phyloP scores from a whole-genome alignment of 2,113 vertebrate species.

The Sceloporus tristichus region DNA sequence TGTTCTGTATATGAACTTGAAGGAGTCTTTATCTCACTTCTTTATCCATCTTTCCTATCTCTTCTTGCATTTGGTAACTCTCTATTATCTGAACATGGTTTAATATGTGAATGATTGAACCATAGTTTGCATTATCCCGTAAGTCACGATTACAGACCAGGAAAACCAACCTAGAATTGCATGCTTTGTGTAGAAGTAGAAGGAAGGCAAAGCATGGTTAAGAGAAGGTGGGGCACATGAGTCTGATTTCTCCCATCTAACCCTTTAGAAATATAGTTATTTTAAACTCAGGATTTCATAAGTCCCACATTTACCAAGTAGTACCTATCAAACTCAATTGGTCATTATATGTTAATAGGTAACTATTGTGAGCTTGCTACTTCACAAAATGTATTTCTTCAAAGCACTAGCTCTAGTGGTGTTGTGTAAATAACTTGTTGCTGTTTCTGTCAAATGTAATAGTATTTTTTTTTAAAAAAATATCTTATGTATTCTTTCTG shows the following conservation, averaged over 20 bases:
- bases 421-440: neutral
- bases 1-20: neutral
- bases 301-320: neutral
- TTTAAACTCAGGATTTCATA: neutral
- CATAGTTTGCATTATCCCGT: neutral
- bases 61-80: neutral
- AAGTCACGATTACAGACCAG: neutral
- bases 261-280: neutral
- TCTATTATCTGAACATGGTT: neutral
- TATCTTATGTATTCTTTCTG: constrained; percentile 25
- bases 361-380: neutral
- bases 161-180: neutral
- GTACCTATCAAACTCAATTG: neutral
- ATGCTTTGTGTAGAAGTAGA: neutral
- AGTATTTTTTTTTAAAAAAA: neutral
- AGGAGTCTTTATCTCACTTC: neutral
- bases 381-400: constrained; percentile 14
- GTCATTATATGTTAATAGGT: neutral
- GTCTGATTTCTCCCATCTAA: too few species aligned
- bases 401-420: neutral
- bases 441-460: accelerated
- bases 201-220: neutral
- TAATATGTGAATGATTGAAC: neutral
- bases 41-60: neutral
- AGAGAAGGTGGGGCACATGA: neutral